Evolutionary conservation across 1,140 invertebrate genomes (phyloP).

Genomic region (Rhagoletis zephyria): DNA sequence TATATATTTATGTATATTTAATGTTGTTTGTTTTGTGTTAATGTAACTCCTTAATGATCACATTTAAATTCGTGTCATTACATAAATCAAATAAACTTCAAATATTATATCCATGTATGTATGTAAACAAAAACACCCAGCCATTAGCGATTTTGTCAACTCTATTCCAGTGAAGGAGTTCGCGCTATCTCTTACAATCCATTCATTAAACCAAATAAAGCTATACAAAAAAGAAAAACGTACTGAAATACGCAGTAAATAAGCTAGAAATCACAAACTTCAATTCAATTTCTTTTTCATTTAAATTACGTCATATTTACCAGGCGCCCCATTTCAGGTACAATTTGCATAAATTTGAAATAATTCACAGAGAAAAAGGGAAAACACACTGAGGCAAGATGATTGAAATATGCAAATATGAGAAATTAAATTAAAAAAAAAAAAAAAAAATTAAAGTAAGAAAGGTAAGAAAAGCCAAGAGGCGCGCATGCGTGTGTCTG

Average conservation of each 20-base stretch:
- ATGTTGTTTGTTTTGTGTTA: no score
- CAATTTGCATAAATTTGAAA: constrained; percentile 48
- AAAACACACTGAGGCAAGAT: neutral
- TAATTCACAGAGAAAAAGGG: constrained; percentile 29
- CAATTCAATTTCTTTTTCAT: neutral
- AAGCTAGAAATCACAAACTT: neutral
- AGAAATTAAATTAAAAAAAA: constrained; percentile 18
- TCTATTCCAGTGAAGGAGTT: neutral
- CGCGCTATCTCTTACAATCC: neutral
- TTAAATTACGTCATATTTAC: constrained; percentile 5
- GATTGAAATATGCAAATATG: constrained; percentile 33
- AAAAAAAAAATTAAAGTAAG: neutral
- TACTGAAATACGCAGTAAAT: neutral
- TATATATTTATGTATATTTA: no score
- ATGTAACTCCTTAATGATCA: no score
- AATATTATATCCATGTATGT: constrained; percentile 15
- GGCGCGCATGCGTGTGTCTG: neutral
- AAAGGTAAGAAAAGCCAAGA: neutral
- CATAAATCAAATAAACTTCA: constrained; percentile 48
- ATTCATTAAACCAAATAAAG: constrained; percentile 1
- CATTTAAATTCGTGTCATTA: neutral
- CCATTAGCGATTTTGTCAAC: constrained; percentile 34
- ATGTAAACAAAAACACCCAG: constrained; percentile 23
- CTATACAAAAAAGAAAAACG: neutral
- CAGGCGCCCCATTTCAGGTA: neutral